A percentile compares a stretch with the other conserved stretches of the same genome.
Evolutionary conservation across 2,888 invertebrate genomes (phyloP).

Genomic region (Agrotis puta): DNA sequence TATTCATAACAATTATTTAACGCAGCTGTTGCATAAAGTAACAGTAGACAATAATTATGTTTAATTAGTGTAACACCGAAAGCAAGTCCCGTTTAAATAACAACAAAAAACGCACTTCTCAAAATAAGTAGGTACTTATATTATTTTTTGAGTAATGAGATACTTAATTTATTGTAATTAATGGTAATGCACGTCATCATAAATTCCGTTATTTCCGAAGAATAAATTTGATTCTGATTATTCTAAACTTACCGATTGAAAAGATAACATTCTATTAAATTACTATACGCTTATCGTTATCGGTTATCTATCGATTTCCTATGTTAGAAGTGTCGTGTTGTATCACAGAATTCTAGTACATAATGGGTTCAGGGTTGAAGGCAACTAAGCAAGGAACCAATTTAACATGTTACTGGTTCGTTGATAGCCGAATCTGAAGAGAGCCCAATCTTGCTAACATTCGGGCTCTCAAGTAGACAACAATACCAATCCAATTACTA

Average conservation of each 20-base stretch:
- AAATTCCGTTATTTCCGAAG: neutral
- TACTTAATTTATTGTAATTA: conserved; percentile 20
- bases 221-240: conserved; percentile 9
- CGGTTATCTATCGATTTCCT: conserved; percentile 40
- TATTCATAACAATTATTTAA: conserved; percentile 39
- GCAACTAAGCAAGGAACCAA: conserved; percentile 11
- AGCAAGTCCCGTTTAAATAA: conserved; percentile 46
- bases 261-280: conserved; percentile 39
- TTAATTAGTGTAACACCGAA: conserved; percentile 25
- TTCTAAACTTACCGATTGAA: conserved; percentile 23
- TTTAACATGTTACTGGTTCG: conserved; percentile 10
- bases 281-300: conserved; percentile 38
- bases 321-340: conserved; percentile 26
- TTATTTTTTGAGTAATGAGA: conserved; percentile 14
- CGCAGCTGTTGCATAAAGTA: conserved; percentile 48
- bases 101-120: conserved; percentile 32
- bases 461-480: conserved; percentile 32
- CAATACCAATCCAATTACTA: conserved; percentile 48
- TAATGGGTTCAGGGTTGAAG: neutral
- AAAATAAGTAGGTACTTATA: neutral
- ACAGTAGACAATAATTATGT: conserved; percentile 50
- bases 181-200: neutral
- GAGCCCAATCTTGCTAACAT: conserved; percentile 21
- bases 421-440: conserved; percentile 18
- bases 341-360: conserved; percentile 15